Evolutionary conservation across 2,888 invertebrate species (phyloP).

Genomic region (Dynastes maya): DNA sequence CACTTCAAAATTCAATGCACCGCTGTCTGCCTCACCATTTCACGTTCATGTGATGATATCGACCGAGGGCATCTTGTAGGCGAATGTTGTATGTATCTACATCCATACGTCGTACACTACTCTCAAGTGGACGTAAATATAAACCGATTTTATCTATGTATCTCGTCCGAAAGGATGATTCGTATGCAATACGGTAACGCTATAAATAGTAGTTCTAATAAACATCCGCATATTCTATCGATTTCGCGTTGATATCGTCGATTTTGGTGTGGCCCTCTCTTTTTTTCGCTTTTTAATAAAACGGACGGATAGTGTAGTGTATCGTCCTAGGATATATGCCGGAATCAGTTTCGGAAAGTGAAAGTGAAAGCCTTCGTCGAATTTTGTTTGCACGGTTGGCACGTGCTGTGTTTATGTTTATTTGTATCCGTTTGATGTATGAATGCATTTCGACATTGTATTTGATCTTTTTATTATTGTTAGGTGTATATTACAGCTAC

Average conservation of each 20-base stretch:
- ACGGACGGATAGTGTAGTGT: not conserved
- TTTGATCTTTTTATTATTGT: too few relatives aligned
- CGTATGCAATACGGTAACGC: conserved; percentile 21
- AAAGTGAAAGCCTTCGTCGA: conserved; percentile 7
- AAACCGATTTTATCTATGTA: not conserved
- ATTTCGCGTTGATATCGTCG: conserved; percentile 13
- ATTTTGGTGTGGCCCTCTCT: not conserved
- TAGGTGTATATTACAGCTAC: too few relatives aligned
- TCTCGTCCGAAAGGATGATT: conserved; percentile 14
- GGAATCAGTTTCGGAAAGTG: not conserved
- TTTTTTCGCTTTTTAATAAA: not conserved
- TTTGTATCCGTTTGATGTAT: not conserved
- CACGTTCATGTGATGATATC: not conserved
- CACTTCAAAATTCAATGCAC: too few relatives aligned
- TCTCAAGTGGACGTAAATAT: conserved; percentile 8
- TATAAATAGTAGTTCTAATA: conserved; percentile 44
- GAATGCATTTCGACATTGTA: too few relatives aligned
- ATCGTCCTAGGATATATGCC: not conserved
- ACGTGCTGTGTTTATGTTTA: not conserved
- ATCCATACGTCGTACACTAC: not conserved
- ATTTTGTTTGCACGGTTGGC: conserved; percentile 12
- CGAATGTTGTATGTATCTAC: conserved; percentile 15
- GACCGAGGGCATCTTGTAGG: not conserved
- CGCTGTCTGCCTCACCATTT: too few relatives aligned
- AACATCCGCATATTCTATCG: conserved; percentile 39